Evolutionary conservation across 2,797 vertebrate genomes (phyloP), one percentile per base, ranked within the genome.

Genomic region (Pseudochirops corinnae): DNA sequence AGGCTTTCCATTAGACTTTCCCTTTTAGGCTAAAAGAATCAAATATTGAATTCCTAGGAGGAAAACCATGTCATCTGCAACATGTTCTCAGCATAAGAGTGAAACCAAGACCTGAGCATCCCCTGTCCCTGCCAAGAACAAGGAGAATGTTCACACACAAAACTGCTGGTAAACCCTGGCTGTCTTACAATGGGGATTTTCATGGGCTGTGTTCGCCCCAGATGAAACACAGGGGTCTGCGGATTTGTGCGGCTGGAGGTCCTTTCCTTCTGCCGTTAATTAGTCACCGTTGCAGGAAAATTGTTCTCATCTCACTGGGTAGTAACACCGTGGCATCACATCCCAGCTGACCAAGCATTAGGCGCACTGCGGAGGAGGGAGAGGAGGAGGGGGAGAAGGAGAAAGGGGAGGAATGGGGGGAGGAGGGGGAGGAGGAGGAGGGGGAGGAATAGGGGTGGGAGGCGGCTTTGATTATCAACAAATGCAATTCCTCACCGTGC

Each of bases 401-500:
- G 31, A 10, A 16, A 13, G 31, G 4, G 31, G 33, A n/a, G 62
- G 31, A 33, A 33, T 14, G 0, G 29, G 3, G 28, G 58, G 28
- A 33, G 14, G 14, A n/a, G 31, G 12, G 31, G 33, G 62, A 18
- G 62, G 16, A 16, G 33, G 16, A 21, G 29, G 58, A 31, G 58
- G 58, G 3, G 58, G 58, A 4, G 33, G 2, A 74, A 6, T 7
- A 0, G 1, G 2, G 2, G 29, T 1, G 3, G 21, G 5, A 0
- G 0, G 6, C 13, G n/a, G 18, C 21, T n/a, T 1, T 6, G 53
- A 50, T 9, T 13, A 0, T 0, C 4, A 90, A 92, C 58, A 90
- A 92, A 21, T 28, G 10, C 0, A 56, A 52, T 0, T 21, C 52
- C 58, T 67, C 31, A 2, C 28, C 3, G 3, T 0, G 21, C 60